Evolutionary conservation across 2,113 vertebrate genomes (phyloP).

Genomic region (Probosciger aterrimus): DNA sequence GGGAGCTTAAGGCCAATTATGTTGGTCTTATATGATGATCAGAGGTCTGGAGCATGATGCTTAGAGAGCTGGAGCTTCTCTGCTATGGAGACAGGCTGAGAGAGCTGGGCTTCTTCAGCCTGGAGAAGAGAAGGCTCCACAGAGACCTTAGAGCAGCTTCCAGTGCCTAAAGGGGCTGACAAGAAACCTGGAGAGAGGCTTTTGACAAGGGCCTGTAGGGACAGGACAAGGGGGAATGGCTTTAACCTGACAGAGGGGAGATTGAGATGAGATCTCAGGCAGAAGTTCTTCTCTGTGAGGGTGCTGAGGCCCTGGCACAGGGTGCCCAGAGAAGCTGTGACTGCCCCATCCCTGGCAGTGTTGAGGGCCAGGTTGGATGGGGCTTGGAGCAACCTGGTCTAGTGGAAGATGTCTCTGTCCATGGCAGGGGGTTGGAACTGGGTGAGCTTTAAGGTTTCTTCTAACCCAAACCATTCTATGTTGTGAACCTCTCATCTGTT

Average conservation of each 20-base stretch:
- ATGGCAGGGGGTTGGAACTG: background rate
- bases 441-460: background rate
- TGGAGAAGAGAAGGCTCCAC: background rate
- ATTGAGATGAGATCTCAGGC: background rate
- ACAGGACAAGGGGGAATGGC: background rate
- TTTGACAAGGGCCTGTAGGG: background rate
- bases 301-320: too few relatives aligned
- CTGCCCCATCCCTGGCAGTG: background rate
- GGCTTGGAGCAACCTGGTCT: background rate
- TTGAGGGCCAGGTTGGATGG: background rate
- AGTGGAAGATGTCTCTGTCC: background rate
- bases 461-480: background rate
- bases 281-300: too few relatives aligned
- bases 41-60: background rate
- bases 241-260: background rate
- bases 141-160: background rate
- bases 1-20: background rate
- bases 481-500: background rate
- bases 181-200: background rate
- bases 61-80: background rate
- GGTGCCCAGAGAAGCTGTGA: background rate
- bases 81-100: background rate
- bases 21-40: background rate
- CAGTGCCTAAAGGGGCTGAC: background rate
- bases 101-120: background rate